A percentile compares a stretch with the other conserved stretches of the same genome.
Conservation (phyloP, 2,888 invertebrate genomes). For the Eupelmus urozonus region DNA sequence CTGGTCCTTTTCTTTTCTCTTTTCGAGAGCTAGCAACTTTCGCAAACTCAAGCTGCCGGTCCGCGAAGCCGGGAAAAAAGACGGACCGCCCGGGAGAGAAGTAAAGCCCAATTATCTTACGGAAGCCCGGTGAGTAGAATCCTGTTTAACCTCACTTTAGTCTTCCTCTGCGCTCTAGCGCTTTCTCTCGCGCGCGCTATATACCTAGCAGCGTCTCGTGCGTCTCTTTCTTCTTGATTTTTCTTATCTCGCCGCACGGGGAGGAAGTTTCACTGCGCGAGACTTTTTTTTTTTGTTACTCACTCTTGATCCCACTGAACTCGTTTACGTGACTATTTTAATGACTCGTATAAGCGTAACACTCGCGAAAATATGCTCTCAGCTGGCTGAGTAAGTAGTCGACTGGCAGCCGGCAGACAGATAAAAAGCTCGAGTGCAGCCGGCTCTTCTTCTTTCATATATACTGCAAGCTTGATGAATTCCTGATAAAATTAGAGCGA, state of each 20-base stretch:
- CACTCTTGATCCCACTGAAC: too few species aligned
- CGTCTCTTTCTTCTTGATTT: slow-evolving; percentile 22
- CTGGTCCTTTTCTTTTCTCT: slow-evolving; percentile 1
- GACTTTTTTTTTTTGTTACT: not conserved
- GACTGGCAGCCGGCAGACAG: too few species aligned
- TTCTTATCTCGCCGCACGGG: slow-evolving; percentile 19
- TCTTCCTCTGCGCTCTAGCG: slow-evolving; percentile 31
- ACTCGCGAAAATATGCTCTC: slow-evolving; percentile 14
- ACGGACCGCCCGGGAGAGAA: slow-evolving; percentile 62
- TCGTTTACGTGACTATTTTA: slow-evolving; percentile 12
- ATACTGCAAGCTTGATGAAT: not conserved
- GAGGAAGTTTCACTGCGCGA: not conserved
- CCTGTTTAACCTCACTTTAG: slow-evolving; percentile 68
- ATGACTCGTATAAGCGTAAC: slow-evolving; percentile 22
- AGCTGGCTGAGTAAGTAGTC: too few species aligned
- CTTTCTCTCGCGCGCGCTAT: slow-evolving; percentile 27
- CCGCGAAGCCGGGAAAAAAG: not conserved
- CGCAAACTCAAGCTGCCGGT: slow-evolving; percentile 49
- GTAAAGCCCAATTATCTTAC: slow-evolving; percentile 70
- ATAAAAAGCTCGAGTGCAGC: not conserved
- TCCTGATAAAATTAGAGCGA: not conserved
- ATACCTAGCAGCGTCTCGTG: slow-evolving; percentile 9
- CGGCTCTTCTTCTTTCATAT: not conserved
- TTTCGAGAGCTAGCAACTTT: slow-evolving; percentile 53
- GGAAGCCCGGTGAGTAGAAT: slow-evolving; percentile 65